Base-by-base conservation (phyloP, 2,113 vertebrate genomes). In the Cyprinodon tularosa region DNA sequence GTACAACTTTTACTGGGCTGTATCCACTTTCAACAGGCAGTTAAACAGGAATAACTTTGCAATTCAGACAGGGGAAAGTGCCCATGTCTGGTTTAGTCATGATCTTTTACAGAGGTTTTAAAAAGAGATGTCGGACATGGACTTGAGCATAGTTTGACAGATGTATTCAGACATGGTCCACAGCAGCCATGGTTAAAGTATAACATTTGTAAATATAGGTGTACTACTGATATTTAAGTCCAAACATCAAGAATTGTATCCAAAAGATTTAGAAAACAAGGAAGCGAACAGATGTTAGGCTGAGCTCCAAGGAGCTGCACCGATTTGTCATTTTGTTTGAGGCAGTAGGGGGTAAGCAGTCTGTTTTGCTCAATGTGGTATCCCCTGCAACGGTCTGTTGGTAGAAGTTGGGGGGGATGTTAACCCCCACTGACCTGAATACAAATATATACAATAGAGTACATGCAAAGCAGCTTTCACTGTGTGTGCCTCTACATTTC, bases 11-110 rank as follows among this genome's bases (percentile, higher is more conserved):
- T 79, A 88, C 78, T 85, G 85, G 74, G 70, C 76, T 64, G 74
- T 60, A 48, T 84, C 80, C 86, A 85, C 70, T 71, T 86, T 90
- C 80, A 87, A 87, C 88, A 85, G 76, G 80, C 83, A 61, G 82
- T 85, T 68, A 89, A 86, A 83, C 17, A 40, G 78, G 75, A 85
- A 89, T 77, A 89, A 84, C 67, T 77, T 69, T 73, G 69, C 63
- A 78, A 48, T 82, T 84, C 69, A 86, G 85, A 80, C 81, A 74
- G 77, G 66, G 81, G 76, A 70, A 71, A 61, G 22, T 36, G 62
- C 77, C 76, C 63, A 20, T 39, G 75, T 70, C 77, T 82, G 81
- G 72, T 48, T 82, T 74, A 71, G 71, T 81, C 80, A 50, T 47
- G 65, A 72, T 64, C 63, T 45, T 78, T 67, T 72, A 72, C 68